Base-by-base conservation (phyloP, 2,113 vertebrate genomes). In the Heptranchias perlo region DNA sequence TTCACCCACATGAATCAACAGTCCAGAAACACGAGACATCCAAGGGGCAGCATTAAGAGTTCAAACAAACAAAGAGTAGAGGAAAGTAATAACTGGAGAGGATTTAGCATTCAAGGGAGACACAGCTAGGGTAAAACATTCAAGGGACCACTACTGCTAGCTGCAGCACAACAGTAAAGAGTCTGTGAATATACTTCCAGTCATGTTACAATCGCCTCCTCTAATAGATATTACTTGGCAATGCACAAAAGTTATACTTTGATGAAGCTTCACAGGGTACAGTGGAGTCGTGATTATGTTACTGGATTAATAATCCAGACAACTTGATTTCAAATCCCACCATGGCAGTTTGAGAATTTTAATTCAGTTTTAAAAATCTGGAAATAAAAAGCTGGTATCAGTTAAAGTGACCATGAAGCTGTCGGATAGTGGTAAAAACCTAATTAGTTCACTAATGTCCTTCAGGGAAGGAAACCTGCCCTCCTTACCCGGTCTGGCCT, bases 21-120 rank as follows among this genome's bases (percentile, higher is more conserved):
- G 44, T 69, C 64, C 64, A 73, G 47, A 95, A 52, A 95, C 3
- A 97, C 97, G 97, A 97, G 97, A 97, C 96, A 96, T 96, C 97
- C 97, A 97, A 97, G 97, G 96, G 97, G 96, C 97, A 98, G 97
- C 96, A 97, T 97, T 97, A 97, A 97, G 96, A 98, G 97, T 97
- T 97, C 96, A 96, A 97, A 97, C 96, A 96, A 96, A 96, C 96
- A 96, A 96, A 96, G 96, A 96, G 97, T 96, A 96, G 96, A 96
- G 97, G 96, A 97, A 97, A 97, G 96, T 87, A 96, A 35, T 96
- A 82, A 97, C 96, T 96, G 96, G 96, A 97, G 97, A 97, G 96
- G 86, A 96, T 92, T 96, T 96, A 96, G 96, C 10, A 96, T 49
- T 96, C 92, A 96, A 96, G 95, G 96, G 96, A 61, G 64, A 96